Base-by-base conservation (phyloP, 35 echinoderm and acorn worm species). In the Lytechinus variegatus region DNA sequence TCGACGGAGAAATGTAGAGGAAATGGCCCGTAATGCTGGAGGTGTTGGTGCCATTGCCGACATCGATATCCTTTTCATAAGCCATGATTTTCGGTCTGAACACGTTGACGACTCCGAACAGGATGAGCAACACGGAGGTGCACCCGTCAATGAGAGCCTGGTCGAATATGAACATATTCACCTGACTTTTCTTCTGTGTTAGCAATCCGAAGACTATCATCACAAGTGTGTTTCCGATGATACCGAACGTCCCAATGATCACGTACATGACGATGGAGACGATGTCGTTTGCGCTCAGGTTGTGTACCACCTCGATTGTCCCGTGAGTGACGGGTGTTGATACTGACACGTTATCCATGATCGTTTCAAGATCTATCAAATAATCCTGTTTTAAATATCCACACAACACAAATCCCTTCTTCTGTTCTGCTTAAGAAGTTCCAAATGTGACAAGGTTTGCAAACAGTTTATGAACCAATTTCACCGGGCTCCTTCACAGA, bases 101-200 rank as follows among this genome's bases (percentile, higher is more conserved):
- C 13, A 95, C 92, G 12, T 90, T 71, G 19, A 96, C 95, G 0
- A 97, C n/a, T 3, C 94, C 97, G 28, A 98, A 98, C 0, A 93
- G 14, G 54, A 98, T 94, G 27, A 98, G 44, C 5, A 96, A 89
- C 24, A 98, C n/a, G 9, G 96, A 97, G 5, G 97, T 95, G 19
- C 94, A 95, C 14, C 97, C 87, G 95, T 98, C 97, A 5, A 95
- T 87, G 6, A 97, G 61, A 12, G 97, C 96, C 86, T 98, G 97
- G 51, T 96, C 95, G 61, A 98, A 88, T 55, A 98, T 98, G 66
- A 98, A 96, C 27, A 95, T 55, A 44, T 97, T 98, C 21, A 97
- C 96, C 28, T 93, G 97, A 89, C 95, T 98, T 72, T 87, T 90
- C 57, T 94, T 91, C 54, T 94, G 58, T 54, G 72, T 56, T 19